phyloP scores from a whole-genome alignment of 2,113 vertebrate species.

The Nibea coibor region DNA sequence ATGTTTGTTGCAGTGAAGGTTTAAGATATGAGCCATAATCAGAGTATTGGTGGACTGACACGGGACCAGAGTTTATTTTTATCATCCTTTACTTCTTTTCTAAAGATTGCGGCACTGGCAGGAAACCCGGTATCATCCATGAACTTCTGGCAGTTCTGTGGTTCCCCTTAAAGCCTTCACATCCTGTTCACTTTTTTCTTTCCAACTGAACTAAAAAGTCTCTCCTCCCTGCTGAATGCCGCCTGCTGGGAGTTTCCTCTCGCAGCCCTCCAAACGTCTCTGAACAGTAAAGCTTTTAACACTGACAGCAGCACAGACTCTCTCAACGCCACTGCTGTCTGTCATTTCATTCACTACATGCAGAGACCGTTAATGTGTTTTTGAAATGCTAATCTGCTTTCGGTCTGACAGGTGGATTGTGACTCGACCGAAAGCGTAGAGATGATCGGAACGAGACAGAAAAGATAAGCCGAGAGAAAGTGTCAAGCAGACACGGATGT shows the following conservation, averaged over 20 bases:
- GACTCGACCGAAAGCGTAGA: slow-evolving; percentile 5
- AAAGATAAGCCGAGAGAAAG: slow-evolving; percentile 22
- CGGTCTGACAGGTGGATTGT: slow-evolving; percentile 17
- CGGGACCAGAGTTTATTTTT: neutral
- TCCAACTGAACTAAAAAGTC: slow-evolving; percentile 8
- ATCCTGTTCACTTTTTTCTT: slow-evolving; percentile 3
- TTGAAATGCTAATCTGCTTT: slow-evolving; percentile 27
- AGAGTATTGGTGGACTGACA: neutral
- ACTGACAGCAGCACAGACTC: slow-evolving; percentile 8
- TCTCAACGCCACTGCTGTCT: slow-evolving; percentile 12
- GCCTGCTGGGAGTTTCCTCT: slow-evolving; percentile 13
- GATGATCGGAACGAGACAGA: slow-evolving; percentile 16
- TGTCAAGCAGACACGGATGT: slow-evolving; percentile 5
- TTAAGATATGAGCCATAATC: neutral
- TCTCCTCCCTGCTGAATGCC: neutral
- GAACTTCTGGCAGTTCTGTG: neutral
- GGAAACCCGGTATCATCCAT: neutral
- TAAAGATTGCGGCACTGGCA: neutral
- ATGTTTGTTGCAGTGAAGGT: neutral
- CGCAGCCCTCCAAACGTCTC: slow-evolving; percentile 1
- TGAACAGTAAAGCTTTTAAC: slow-evolving; percentile 36
- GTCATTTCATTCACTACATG: slow-evolving; percentile 39
- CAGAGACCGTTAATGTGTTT: slow-evolving; percentile 33
- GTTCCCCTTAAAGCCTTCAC: slow-evolving; percentile 11
- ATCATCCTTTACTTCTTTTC: neutral